phyloP scores from a whole-genome alignment of 2,888 invertebrate genomes.

The Spisula solida region DNA sequence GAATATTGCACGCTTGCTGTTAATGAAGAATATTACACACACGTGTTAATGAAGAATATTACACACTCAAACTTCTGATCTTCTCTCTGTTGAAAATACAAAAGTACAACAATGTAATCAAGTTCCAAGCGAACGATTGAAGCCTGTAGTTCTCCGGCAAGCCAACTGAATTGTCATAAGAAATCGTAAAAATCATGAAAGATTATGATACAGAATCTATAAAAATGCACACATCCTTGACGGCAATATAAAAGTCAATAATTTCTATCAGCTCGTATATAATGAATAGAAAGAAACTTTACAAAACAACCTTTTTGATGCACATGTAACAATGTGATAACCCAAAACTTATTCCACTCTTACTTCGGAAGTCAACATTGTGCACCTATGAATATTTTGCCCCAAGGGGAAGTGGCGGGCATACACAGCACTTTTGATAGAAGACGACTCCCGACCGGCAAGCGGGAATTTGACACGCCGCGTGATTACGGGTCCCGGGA shows the following conservation, averaged over 20 bases:
- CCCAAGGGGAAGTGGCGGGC: neutral
- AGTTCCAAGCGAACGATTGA: neutral
- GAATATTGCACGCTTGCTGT: neutral
- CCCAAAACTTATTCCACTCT: no score
- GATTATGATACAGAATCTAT: neutral
- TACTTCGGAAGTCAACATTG: no score
- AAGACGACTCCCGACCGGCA: neutral
- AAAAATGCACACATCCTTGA: neutral
- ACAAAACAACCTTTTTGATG: neutral
- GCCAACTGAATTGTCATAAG: neutral
- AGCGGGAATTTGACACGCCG: no score
- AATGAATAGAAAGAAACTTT: neutral
- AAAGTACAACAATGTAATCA: neutral
- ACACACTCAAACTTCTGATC: no score
- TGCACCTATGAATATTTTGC: no score
- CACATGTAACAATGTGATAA: no score
- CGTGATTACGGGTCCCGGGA: no score
- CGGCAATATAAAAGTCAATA: neutral
- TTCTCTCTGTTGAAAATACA: no score
- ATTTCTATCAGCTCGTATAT: neutral
- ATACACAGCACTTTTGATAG: neutral
- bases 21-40: neutral
- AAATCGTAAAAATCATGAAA: neutral
- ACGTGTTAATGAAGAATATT: neutral
- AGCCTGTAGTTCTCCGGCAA: neutral